Evolutionary conservation across 2,113 vertebrate genomes (phyloP).

Genomic region (Triplophysa rosa): DNA sequence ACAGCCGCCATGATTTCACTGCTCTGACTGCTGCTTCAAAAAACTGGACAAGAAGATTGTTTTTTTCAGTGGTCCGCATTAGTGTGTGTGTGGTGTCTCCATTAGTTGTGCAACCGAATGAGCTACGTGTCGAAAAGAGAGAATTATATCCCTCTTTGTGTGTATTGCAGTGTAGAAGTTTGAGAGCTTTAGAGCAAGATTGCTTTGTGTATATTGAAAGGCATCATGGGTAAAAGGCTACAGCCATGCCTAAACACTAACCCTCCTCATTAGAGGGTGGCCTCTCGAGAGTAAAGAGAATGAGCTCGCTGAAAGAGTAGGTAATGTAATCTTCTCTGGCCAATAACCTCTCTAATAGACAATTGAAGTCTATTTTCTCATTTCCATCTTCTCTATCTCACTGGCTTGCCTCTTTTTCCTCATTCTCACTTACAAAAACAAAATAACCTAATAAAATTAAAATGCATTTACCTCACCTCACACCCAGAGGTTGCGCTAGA

Average conservation of each 20-base stretch:
- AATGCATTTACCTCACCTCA: not conserved
- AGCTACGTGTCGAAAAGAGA: constrained; percentile 5
- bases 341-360: constrained; percentile 49
- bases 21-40: constrained; percentile 4
- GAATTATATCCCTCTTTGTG: constrained; percentile 29
- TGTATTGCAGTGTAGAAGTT: constrained; percentile 4
- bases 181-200: constrained; percentile 20
- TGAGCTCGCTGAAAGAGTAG: constrained; percentile 30
- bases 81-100: not conserved
- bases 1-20: constrained; percentile 9
- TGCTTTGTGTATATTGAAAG: constrained; percentile 38
- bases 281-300: constrained; percentile 31
- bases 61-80: constrained; percentile 14
- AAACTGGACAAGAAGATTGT: constrained; percentile 22
- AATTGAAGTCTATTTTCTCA: constrained; percentile 46
- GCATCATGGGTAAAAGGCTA: constrained; percentile 45
- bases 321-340: constrained; percentile 49
- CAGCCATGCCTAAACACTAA: constrained; percentile 45
- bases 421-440: constrained; percentile 35
- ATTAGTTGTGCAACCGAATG: constrained; percentile 11
- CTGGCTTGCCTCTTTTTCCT: not conserved
- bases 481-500: too few relatives aligned
- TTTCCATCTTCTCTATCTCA: constrained; percentile 29
- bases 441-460: constrained; percentile 38
- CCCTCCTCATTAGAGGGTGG: constrained; percentile 38